These are phyloP conservation scores for Perca flavescens DNA, from an alignment of 2,113 vertebrate species.

Conservation along the genomic window DNA sequence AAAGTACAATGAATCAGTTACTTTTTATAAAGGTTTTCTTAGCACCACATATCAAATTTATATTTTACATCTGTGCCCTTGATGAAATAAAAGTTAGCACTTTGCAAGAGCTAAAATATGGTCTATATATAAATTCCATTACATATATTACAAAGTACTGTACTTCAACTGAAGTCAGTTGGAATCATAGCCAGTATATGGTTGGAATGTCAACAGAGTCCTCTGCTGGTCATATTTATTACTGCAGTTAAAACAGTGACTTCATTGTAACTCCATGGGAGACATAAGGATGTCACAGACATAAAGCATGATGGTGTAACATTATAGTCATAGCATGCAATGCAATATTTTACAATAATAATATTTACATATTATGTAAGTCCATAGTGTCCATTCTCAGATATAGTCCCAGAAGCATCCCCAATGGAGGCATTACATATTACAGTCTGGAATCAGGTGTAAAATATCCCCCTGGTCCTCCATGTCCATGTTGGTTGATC, in stretches of 20 bases:
- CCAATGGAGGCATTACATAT: neutral
- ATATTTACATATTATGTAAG: conserved; percentile 46
- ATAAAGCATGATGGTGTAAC: neutral
- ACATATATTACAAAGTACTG: conserved; percentile 30
- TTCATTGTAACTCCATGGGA: neutral
- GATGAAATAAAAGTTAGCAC: conserved; percentile 5
- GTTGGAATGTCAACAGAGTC: conserved; percentile 51
- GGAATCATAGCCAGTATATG: neutral
- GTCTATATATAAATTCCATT: neutral
- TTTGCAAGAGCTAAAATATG: conserved; percentile 2
- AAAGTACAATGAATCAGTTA: conserved; percentile 53
- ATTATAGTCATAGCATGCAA: conserved; percentile 33
- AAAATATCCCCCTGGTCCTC: neutral
- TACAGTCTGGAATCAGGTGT: conserved; percentile 4
- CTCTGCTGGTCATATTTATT: conserved; percentile 59
- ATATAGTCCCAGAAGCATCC: conserved; percentile 12
- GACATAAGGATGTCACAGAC: conserved; percentile 2
- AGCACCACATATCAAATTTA: conserved; percentile 27
- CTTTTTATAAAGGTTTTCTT: neutral
- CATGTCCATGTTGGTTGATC: neutral
- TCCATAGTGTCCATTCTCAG: conserved; percentile 63
- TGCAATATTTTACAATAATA: conserved; percentile 42
- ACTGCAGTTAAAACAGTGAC: conserved; percentile 25
- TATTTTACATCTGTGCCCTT: neutral
- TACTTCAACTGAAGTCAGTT: conserved; percentile 21